Base-by-base conservation (phyloP, 2,797 vertebrate species). In the Pogonophryne albipinna region DNA sequence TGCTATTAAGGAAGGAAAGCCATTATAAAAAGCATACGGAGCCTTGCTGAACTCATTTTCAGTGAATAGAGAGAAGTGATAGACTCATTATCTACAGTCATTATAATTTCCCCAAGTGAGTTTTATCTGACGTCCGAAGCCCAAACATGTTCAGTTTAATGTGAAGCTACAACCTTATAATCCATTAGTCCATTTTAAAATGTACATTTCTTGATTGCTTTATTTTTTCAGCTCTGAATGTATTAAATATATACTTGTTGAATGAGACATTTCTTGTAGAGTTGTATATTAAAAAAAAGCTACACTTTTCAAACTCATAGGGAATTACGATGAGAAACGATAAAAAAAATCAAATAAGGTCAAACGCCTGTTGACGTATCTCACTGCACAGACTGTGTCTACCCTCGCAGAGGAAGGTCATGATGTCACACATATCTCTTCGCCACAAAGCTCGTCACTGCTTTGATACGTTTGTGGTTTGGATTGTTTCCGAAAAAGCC, bases 381-480 rank as follows among this genome's bases (percentile, higher is more conserved):
- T 50, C 6, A 52, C 50, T 44, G 50, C 19, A 15, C 9, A 42
- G 3, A 23, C 11, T 20, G 14, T 34, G 10, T 15, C n/a, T 23
- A 42, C 72, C 68, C 46, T 59, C 71, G 45, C 31, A 55, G 8
- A 52, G 42, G 34, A 51, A 77, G 52, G n/a, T 59, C 8, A 34
- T 19, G 9, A 1, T 17, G 2, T 15, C 42, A 44, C 13, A 9
- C n/a, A 13, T 12, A 8, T 38, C 34, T 8, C 34, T 38, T 38
- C 23, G 19, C 10, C 59, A 56, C 34, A 27, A 58, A 42, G 23
- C 0, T 17, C 10, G 2, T 63, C 61, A 74, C 38, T 52, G 23
- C 11, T 60, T 46, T 57, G 15, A 38, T 38, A 38, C 6, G 8
- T 38, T 38, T 38, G 34, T 38, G 6, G 34, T 9, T 38, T 38